Conservation (phyloP, 1,140 invertebrate species). For the Caenorhabditis brenneri region DNA sequence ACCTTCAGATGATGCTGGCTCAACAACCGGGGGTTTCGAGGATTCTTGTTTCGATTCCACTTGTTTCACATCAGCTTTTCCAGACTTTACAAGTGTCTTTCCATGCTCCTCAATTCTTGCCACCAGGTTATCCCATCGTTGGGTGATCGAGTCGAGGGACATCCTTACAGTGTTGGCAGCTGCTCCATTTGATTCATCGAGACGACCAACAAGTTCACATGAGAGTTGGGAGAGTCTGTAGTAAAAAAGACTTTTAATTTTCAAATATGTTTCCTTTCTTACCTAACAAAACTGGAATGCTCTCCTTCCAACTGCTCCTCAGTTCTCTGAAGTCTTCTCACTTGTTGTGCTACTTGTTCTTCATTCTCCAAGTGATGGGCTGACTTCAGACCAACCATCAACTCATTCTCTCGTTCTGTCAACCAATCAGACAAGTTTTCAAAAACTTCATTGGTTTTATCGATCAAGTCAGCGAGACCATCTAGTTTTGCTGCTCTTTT, state of each 20-base stretch:
- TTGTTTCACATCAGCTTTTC: constrained; percentile 6
- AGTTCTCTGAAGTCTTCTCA: constrained; percentile 57
- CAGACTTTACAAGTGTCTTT: constrained; percentile 59
- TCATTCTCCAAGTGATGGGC: constrained; percentile 63
- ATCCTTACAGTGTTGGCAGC: constrained; percentile 57
- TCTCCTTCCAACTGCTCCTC: constrained; percentile 62
- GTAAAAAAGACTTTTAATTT: neutral
- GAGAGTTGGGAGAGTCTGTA: constrained; percentile 61
- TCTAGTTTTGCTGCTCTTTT: constrained; percentile 60
- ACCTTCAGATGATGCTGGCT: constrained; percentile 10
- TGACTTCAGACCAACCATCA: constrained; percentile 51
- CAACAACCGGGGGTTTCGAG: too few relatives aligned
- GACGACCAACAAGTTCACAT: constrained; percentile 60
- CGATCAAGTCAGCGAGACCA: constrained; percentile 62
- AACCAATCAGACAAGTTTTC: constrained; percentile 62
- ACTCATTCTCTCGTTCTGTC: constrained; percentile 54
- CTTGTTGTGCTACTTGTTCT: constrained; percentile 64
- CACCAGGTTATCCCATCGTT: constrained; percentile 67
- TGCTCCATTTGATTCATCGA: constrained; percentile 51
- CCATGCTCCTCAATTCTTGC: constrained; percentile 66
- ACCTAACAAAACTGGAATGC: constrained; percentile 62
- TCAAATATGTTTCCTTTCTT: too few relatives aligned
- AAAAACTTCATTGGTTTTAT: constrained; percentile 55
- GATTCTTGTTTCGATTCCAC: neutral
- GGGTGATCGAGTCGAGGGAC: constrained; percentile 61